phyloP scores from a whole-genome alignment of 2,888 invertebrate species.

The Schrankia costaestrigalis region DNA sequence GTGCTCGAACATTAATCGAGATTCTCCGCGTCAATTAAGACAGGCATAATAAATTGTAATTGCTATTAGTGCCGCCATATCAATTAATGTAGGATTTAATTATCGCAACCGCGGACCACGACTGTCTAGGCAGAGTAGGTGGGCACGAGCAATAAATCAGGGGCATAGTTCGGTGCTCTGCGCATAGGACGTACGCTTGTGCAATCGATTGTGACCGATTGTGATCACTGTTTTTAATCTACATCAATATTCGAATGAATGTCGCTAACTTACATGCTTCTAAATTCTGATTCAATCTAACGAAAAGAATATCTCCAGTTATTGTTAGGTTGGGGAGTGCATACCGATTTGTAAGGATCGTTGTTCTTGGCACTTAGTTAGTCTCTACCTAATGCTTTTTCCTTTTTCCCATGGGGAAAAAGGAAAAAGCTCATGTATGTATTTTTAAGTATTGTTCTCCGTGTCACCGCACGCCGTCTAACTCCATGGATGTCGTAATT shows the following conservation, averaged over 20 bases:
- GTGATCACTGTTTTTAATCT: slow-evolving; percentile 30
- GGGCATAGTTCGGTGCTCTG: slow-evolving; percentile 24
- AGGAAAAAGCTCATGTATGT: too few relatives aligned
- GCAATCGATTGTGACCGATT: slow-evolving; percentile 60
- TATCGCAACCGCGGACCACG: slow-evolving; percentile 58
- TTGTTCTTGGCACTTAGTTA: too few relatives aligned
- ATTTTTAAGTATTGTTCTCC: too few relatives aligned
- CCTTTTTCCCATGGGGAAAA: too few relatives aligned
- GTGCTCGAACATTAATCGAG: slow-evolving; percentile 6
- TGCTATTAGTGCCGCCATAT: slow-evolving; percentile 61
- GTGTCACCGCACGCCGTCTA: too few relatives aligned
- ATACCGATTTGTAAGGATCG: too few relatives aligned
- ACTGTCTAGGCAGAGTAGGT: slow-evolving; percentile 45
- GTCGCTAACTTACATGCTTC: too few relatives aligned
- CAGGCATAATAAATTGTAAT: slow-evolving; percentile 50
- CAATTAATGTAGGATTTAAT: slow-evolving; percentile 70
- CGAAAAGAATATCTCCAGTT: too few relatives aligned
- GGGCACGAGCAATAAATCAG: slow-evolving; percentile 55
- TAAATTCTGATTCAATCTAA: too few relatives aligned
- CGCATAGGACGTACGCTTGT: slow-evolving; percentile 41
- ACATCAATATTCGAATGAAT: slow-evolving; percentile 24
- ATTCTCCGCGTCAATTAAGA: slow-evolving; percentile 24
- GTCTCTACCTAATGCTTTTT: too few relatives aligned
- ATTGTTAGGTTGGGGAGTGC: too few relatives aligned
- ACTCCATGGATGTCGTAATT: too few relatives aligned